Evolutionary conservation across 1,140 invertebrate species (phyloP).

Genomic region (Popillia japonica): DNA sequence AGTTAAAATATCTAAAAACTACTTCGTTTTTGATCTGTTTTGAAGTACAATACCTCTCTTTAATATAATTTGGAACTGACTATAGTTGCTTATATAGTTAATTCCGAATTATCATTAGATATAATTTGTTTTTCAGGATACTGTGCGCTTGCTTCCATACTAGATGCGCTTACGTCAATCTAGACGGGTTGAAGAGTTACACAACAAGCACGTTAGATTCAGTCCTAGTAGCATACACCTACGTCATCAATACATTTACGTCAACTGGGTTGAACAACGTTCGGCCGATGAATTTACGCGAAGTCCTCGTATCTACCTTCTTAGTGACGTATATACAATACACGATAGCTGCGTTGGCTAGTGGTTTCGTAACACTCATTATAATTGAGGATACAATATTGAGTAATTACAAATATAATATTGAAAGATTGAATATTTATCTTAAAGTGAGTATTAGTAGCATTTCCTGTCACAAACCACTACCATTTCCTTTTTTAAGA

Average conservation of each 20-base stretch:
- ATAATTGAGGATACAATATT: constrained; percentile 18
- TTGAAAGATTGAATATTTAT: constrained; percentile 30
- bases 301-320: background rate
- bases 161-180: background rate
- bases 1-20: no score
- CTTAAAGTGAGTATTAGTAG: constrained; percentile 30
- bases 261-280: constrained; percentile 4
- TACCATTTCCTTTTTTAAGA: background rate
- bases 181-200: background rate
- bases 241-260: constrained; percentile 25
- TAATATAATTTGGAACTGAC: no score
- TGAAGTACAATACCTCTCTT: no score
- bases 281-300: background rate
- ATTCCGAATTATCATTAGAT: no score
- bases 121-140: constrained; percentile 26
- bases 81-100: background rate
- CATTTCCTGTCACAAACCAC: no score
- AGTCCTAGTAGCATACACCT: constrained; percentile 8
- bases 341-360: background rate
- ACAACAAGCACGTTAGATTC: background rate
- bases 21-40: no score
- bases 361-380: constrained; percentile 32
- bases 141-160: background rate
- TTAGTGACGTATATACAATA: background rate
- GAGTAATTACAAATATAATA: constrained; percentile 27